Base-by-base conservation (phyloP, 2,888 invertebrate species). In the Odontomyia ornata region DNA sequence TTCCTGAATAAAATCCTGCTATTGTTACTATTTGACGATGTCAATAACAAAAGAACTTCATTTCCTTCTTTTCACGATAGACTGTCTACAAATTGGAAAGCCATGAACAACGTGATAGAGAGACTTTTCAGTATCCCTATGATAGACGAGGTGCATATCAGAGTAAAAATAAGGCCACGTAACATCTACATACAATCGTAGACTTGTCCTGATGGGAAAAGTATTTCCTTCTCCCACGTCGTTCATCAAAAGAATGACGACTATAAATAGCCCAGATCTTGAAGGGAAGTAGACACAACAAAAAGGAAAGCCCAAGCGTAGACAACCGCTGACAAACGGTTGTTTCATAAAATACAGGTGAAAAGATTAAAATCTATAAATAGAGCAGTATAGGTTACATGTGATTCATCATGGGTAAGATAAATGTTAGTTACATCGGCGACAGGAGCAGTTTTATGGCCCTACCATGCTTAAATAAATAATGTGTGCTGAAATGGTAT, bases 261-360 rank as follows among this genome's bases (percentile, higher is more conserved):
- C 60, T 73, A 73, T 57, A 73, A 73, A 73, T 73, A 73, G 60
- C 47, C 25, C n/a, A n/a, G 57, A 60, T 73, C 36, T 57, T 43
- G 60, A 36, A 36, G 25, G 36, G 57, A 60, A 60, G 60, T 23
- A 73, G 73, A 60, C 73, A 57, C 36, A 73, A 73, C 60, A 73
- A 72, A 72, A 56, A 56, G 52, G n/a, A n/a, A 11, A 56, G 56
- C 57, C 56, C 25, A 57, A 73, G 47, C 43, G 30, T 36, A 21
- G 73, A 73, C 36, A 23, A 36, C 13, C 36, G 27, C 5, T 69
- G 47, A 47, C 47, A 30, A 47, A 69, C 69, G 46, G 47, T 13
- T 21, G 69, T 18, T 47, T 47, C 46, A 57, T 73, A 60, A 30
- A 56, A 57, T 30, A 43, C 57, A 57, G 30, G 57, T 72, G 30